Evolutionary conservation across 2,797 vertebrate genomes (phyloP).

Genomic region (Hippocampus kuda): DNA sequence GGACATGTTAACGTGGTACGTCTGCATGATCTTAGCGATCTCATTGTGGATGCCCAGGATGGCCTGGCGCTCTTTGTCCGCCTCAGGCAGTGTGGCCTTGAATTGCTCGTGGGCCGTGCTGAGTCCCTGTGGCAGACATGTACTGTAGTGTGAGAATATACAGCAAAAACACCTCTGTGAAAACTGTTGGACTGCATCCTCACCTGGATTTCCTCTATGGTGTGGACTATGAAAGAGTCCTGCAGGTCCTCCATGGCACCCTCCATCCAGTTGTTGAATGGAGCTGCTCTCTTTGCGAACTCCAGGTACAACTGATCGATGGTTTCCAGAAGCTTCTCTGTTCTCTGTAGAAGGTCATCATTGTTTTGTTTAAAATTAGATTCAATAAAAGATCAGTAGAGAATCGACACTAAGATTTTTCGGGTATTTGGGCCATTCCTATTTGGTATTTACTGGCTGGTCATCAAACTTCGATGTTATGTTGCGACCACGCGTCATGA

Average conservation of each 20-base stretch:
- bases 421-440: neutral
- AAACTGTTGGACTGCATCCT: neutral
- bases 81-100: slow-evolving; percentile 93
- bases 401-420: neutral
- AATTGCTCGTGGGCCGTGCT: slow-evolving; percentile 96
- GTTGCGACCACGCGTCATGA: too few species aligned
- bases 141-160: neutral
- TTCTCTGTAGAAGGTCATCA: slow-evolving; percentile 67
- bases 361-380: neutral
- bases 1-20: slow-evolving; percentile 94
- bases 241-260: slow-evolving; percentile 98
- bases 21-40: slow-evolving; percentile 95
- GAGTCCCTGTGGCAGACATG: slow-evolving; percentile 71
- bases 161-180: neutral
- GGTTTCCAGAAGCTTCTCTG: slow-evolving; percentile 93
- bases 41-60: slow-evolving; percentile 97
- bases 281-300: slow-evolving; percentile 94
- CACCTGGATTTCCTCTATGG: slow-evolving; percentile 97
- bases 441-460: neutral
- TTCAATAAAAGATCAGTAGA: neutral
- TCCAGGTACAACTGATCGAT: slow-evolving; percentile 95
- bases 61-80: slow-evolving; percentile 89
- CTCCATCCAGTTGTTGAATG: slow-evolving; percentile 99
- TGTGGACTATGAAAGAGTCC: slow-evolving; percentile 96
- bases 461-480: neutral